Percentiles rank a stretch among this genome's conserved stretches.
Conservation (phyloP, 2,113 vertebrate species). For the Indri indri region DNA sequence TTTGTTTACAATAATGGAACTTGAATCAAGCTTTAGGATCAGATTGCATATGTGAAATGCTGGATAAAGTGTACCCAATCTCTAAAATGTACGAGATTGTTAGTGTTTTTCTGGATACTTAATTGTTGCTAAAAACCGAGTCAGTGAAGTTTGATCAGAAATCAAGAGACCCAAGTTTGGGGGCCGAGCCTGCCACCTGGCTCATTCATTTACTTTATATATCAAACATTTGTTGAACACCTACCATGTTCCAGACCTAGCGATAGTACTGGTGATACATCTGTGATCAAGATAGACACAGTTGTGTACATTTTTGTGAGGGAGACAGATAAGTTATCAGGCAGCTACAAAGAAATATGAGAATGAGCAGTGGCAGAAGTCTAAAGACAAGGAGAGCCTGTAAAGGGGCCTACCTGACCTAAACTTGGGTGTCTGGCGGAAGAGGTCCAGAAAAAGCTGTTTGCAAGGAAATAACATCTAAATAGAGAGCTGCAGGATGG, state of each 20-base stretch:
- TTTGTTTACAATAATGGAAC: background rate
- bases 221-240: conserved; percentile 19
- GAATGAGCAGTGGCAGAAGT: background rate
- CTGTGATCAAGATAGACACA: background rate
- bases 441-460: background rate
- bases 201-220: background rate
- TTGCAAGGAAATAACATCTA: background rate
- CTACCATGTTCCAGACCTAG: background rate
- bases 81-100: background rate
- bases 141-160: background rate
- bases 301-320: background rate
- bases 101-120: background rate
- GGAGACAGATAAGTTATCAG: background rate
- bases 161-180: background rate
- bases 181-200: background rate
- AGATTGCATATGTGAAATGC: background rate
- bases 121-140: background rate
- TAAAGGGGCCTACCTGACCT: background rate
- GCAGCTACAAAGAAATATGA: background rate
- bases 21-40: background rate
- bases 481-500: background rate
- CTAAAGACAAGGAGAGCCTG: background rate
- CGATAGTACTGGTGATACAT: background rate
- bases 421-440: background rate
- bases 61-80: background rate